A percentile compares a stretch with the other conserved stretches of the same genome.
Evolutionary conservation across 2,113 vertebrate species (phyloP).

Genomic region (Pelusios castaneus): DNA sequence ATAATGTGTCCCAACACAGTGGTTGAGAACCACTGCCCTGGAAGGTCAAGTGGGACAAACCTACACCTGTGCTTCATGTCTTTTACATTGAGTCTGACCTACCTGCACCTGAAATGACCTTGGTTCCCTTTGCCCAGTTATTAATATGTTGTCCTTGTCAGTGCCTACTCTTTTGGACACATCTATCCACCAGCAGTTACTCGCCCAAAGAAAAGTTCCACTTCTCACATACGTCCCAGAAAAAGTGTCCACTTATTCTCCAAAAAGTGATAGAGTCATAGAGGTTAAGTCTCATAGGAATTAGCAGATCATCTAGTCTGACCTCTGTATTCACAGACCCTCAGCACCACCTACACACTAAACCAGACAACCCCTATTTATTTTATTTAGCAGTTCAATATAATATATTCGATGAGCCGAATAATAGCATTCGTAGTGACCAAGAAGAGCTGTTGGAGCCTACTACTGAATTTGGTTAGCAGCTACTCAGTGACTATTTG

Average conservation of each 20-base stretch:
- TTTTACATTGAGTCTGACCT: neutral
- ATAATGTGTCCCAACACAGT: too few species aligned
- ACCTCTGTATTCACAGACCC: neutral
- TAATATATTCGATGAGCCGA: neutral
- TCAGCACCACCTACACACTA: neutral
- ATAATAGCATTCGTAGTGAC: neutral
- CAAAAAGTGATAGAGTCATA: neutral
- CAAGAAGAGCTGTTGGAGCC: neutral
- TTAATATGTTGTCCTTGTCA: neutral
- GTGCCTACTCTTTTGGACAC: neutral
- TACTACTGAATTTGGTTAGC: neutral
- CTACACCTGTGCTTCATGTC: neutral
- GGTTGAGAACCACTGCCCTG: too few species aligned
- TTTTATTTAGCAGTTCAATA: neutral
- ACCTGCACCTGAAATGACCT: neutral
- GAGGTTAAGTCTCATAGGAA: neutral
- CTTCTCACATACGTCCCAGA: neutral
- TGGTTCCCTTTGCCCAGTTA: neutral
- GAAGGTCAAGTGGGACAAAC: neutral
- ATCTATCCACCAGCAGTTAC: neutral
- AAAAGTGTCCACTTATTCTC: neutral
- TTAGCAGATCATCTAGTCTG: neutral
- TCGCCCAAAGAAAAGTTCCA: neutral
- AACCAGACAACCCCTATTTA: neutral
- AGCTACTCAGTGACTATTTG: neutral